A percentile compares a stretch with the other conserved stretches of the same genome.
Conservation (phyloP, 2,113 vertebrate genomes). For the Podarcis muralis region DNA sequence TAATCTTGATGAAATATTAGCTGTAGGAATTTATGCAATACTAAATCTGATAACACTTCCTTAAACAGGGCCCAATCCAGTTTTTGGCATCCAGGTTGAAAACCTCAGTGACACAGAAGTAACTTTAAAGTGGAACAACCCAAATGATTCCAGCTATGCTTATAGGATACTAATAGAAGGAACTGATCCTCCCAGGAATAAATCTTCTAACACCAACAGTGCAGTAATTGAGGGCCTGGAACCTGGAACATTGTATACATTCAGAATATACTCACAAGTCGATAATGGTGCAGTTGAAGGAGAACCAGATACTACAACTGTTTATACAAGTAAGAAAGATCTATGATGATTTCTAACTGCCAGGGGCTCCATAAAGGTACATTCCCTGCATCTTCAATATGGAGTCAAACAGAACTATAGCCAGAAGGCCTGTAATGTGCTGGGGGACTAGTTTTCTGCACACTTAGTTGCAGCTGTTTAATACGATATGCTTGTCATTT, state of each 20-base stretch:
- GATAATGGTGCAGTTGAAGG: constrained; percentile 17
- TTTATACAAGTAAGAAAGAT: neutral
- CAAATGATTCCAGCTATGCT: neutral
- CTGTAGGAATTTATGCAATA: too few relatives aligned
- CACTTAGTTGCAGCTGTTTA: neutral
- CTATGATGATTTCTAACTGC: neutral
- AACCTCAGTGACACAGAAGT: neutral
- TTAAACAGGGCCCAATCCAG: constrained; percentile 32
- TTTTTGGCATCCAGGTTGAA: constrained; percentile 25
- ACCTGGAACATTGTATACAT: constrained; percentile 29
- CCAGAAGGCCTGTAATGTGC: neutral
- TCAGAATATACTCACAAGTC: constrained; percentile 40
- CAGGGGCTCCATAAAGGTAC: too few relatives aligned
- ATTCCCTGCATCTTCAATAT: too few relatives aligned
- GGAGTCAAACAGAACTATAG: neutral
- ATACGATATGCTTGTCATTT: neutral
- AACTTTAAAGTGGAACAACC: constrained; percentile 39
- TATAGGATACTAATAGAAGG: fast-evolving
- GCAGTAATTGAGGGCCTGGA: neutral
- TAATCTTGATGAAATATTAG: neutral
- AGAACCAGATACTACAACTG: neutral
- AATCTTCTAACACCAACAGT: fast-evolving
- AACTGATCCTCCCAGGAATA: fast-evolving
- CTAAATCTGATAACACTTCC: neutral
- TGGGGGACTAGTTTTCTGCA: neutral